Evolutionary conservation across 2,113 vertebrate species (phyloP), one percentile per base, ranked within the genome.

Genomic region (Physeter macrocephalus): DNA sequence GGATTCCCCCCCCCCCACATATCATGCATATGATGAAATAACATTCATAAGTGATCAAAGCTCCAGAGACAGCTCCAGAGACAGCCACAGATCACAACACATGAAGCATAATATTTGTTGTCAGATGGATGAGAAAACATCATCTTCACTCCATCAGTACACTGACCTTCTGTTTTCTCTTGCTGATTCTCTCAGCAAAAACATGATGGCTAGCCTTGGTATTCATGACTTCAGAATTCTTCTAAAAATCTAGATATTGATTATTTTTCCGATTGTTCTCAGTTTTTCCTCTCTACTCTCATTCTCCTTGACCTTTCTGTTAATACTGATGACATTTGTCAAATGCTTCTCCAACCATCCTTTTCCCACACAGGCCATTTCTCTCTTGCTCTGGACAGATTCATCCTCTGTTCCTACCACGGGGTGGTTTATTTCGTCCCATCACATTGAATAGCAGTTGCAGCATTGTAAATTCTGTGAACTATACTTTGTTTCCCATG

Each of bases 161-260:
- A n/a, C 12, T 71, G 88, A 96, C 6, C 18, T 96, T 93, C 87
- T 93, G 34, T 98, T 93, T 94, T 95, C 69, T 96, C 75, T 18
- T 0, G 3, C 62, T 97, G 39, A 85, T n/a, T 93, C 61, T 90
- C 25, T 94, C 66, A 84, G 93, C 54, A 85, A 93, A 95, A 93
- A 4, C 46, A 91, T 96, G 75, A 96, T 94, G 86, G 15, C 41
- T n/a, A 88, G 54, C 66, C 66, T 93, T 97, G 93, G 59, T 90
- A 97, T 95, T 90, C 88, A 67, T 67, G 85, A 21, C 71, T 96
- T 95, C 27, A 88, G 46, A 94, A 85, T 93, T 85, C 59, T 10
- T 98, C 74, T 71, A 97, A 95, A 78, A 54, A 85, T 96, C 61
- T 93, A 85, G 31, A 17, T 89, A 89, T 61, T 52, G 15, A 52